Base-by-base conservation (phyloP, 2,797 vertebrate species). In the Kryptopterus vitreolus region DNA sequence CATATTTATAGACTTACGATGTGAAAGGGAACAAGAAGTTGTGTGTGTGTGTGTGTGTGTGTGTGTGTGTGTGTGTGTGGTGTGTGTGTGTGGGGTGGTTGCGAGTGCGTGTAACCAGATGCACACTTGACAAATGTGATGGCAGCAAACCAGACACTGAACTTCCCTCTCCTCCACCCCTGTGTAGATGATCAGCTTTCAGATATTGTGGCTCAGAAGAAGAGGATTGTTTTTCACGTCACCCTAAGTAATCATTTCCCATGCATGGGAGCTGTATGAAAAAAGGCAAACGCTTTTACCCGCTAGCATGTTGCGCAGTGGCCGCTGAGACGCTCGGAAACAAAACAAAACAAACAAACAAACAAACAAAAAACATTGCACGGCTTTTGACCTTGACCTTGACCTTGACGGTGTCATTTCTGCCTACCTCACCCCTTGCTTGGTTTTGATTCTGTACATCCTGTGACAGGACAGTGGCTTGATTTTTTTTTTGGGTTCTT, bases 181-280 rank as follows among this genome's bases (percentile, higher is more conserved):
- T 90, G 89, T 90, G 87, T 93, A 92, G 90, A 91, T 89, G 85
- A 90, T 92, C 88, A 89, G 88, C 90, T 92, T 91, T 93, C 92
- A 92, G 88, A 92, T 94, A 90, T 92, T 90, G 90, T 92, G 90
- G 92, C 92, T 92, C 90, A 92, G 91, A 94, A 94, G 92, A 92
- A 92, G 91, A 90, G 91, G 92, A 92, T 92, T 91, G 89, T 92
- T 89, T 93, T 94, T 93, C 92, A 86, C 91, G 89, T 94, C 92
- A 92, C 93, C 90, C 94, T 94, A 94, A 94, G 94, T 95, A 95
- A 94, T 92, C 91, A 89, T 90, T 78, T 82, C 90, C 88, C 90
- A 87, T 91, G 92, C 92, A 90, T 92, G 93, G 92, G 87, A 90
- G 88, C 91, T 91, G 89, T 91, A 87, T 89, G 88, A 87, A 85